These are phyloP conservation scores for Chaetops frenatus DNA, from an alignment of 2,113 vertebrate species.

Conservation along the genomic window DNA sequence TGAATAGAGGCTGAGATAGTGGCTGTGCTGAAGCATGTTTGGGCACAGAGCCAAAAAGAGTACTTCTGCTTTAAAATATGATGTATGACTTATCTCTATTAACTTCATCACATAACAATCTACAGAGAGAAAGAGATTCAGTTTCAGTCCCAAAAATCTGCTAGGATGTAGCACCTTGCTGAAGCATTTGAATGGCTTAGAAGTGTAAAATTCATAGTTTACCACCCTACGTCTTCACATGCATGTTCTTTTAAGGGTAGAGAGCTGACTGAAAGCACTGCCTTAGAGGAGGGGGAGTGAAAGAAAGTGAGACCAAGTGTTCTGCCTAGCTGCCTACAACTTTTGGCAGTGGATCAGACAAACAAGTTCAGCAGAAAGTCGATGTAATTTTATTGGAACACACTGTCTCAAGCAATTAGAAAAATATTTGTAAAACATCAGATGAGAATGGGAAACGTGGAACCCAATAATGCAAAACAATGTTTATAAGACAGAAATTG, in stretches of 20 bases:
- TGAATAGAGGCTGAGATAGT: neutral
- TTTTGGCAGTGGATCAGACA: conserved; percentile 75
- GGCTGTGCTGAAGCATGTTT: neutral
- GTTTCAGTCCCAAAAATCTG: neutral
- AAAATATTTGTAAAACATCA: conserved; percentile 82
- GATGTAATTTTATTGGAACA: conserved; percentile 79
- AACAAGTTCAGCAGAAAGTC: conserved; percentile 73
- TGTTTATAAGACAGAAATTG: conserved; percentile 73
- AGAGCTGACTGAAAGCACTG: neutral
- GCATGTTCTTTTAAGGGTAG: neutral
- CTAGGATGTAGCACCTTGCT: neutral
- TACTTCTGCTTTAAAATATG: neutral
- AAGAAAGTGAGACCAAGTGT: conserved; percentile 70
- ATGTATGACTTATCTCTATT: neutral
- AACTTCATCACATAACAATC: neutral
- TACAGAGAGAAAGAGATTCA: neutral
- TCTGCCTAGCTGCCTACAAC: conserved; percentile 69
- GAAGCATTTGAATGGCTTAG: neutral
- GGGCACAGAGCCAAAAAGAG: neutral
- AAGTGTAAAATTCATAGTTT: neutral
- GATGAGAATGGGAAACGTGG: conserved; percentile 70
- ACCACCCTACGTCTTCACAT: neutral
- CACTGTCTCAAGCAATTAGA: conserved; percentile 80
- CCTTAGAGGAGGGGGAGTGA: conserved; percentile 13
- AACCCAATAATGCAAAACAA: conserved; percentile 73